A percentile compares a stretch with the other conserved stretches of the same genome.
Evolutionary conservation across 2,888 invertebrate genomes (phyloP).

Genomic region (Sinelater perroti): DNA sequence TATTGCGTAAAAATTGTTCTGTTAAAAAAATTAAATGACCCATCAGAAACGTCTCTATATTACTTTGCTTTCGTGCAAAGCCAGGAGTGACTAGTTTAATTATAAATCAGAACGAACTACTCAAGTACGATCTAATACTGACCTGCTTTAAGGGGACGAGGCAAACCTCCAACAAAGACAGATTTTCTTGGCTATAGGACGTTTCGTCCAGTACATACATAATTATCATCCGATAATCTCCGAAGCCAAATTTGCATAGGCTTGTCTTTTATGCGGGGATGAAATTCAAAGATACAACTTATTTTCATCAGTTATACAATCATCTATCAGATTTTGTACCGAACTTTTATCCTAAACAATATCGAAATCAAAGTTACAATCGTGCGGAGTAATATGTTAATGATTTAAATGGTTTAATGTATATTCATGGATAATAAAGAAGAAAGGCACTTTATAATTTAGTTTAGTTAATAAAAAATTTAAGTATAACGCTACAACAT

Average conservation of each 20-base stretch:
- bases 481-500: no score
- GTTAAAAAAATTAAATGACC: no score
- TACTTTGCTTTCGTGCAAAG: no score
- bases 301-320: conserved; percentile 97
- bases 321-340: conserved; percentile 95
- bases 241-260: conserved; percentile 98
- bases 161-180: conserved; percentile 99
- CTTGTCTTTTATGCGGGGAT: conserved; percentile 97
- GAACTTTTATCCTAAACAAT: conserved; percentile 88
- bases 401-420: no score
- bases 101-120: no score
- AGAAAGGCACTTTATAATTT: no score
- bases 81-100: no score
- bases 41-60: no score
- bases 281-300: conserved; percentile 98
- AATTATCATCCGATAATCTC: conserved; percentile 97
- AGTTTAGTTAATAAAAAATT: no score
- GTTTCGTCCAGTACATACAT: conserved; percentile 96
- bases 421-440: no score
- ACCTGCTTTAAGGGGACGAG: conserved; percentile 97
- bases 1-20: no score
- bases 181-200: conserved; percentile 97
- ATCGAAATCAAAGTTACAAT: neutral
- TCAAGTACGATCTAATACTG: no score
- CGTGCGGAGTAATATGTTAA: neutral